Base-by-base conservation (phyloP, 2,888 invertebrate genomes). In the Taphrorychus bicolor region DNA sequence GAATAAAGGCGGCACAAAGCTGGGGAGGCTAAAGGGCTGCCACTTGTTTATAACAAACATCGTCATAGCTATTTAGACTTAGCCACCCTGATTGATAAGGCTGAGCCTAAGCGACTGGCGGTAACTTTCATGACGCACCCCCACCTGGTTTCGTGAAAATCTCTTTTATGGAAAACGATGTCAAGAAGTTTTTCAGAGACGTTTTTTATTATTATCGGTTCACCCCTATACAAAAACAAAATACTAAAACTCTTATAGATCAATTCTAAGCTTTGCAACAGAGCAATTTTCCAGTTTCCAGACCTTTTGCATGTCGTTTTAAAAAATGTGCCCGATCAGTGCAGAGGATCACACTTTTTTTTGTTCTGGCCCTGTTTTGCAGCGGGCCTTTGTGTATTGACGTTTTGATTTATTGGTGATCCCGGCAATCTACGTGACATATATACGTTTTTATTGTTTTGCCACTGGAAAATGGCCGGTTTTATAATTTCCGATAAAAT, bases 41-140 rank as follows among this genome's bases (percentile, higher is more conserved):
- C 81, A 81, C 82, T 82, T 82, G 82, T 82, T 82, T 81, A 81
- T 81, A 81, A 80, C 82, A 82, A 82, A 82, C 80, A 81, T 80
- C 80, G 81, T 82, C 81, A 81, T 80, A 76, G 78, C 76, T 76
- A 78, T 77, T 77, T 76, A 76, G 79, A 77, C 76, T 80, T 78
- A 69, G 75, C 75, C 76, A 76, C 77, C 76, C 77, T 77, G 78
- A 79, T 79, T 77, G 78, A 78, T 78, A 76, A 69, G 75, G 73
- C 59, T 56, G 66, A 51, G 48, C 53, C 42, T 32, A 68, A 63
- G 59, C 64, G 60, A 57, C 56, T 45, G 52, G 41, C 45, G 45
- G 60, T 60, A 65, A 53, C 23, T 59, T 63, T 68, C 32, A 40
- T 62, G 59, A 57, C 57, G 52, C 62, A 57, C 57, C n/a, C n/a